phyloP scores from a whole-genome alignment of 2,113 vertebrate species.

The Enhydra lutris region DNA sequence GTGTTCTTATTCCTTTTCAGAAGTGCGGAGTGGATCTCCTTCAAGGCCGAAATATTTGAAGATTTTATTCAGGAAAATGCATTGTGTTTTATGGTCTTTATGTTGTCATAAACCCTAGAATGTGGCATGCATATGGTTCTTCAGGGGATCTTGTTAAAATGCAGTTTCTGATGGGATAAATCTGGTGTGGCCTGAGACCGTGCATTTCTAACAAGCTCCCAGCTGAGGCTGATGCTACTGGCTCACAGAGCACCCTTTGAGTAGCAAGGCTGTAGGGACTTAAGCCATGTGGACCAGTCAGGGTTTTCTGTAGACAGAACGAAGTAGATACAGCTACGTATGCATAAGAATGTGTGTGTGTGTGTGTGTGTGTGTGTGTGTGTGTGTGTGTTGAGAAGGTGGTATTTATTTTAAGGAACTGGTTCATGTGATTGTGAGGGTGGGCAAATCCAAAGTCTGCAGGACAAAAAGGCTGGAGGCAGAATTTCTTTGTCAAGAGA shows the following conservation, averaged over 20 bases:
- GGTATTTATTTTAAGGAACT: constrained; percentile 2
- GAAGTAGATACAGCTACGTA: neutral
- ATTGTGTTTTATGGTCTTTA: neutral
- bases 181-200: neutral
- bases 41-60: neutral
- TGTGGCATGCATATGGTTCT: neutral
- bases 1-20: neutral
- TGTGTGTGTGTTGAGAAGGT: neutral
- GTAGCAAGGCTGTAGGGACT: neutral
- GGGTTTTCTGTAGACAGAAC: neutral
- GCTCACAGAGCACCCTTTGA: neutral
- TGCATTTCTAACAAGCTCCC: neutral
- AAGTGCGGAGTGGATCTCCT: neutral
- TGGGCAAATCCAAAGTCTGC: neutral
- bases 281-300: neutral
- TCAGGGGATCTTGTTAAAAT: neutral
- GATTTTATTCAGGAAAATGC: neutral
- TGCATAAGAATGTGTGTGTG: neutral
- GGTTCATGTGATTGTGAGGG: neutral
- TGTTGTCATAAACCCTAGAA: neutral
- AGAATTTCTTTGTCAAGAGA: neutral
- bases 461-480: neutral
- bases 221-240: no score
- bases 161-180: neutral
- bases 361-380: neutral